These are phyloP conservation scores for Acanthurus lineatus DNA, from an alignment of 2,797 vertebrate species.

Conservation along the genomic window DNA sequence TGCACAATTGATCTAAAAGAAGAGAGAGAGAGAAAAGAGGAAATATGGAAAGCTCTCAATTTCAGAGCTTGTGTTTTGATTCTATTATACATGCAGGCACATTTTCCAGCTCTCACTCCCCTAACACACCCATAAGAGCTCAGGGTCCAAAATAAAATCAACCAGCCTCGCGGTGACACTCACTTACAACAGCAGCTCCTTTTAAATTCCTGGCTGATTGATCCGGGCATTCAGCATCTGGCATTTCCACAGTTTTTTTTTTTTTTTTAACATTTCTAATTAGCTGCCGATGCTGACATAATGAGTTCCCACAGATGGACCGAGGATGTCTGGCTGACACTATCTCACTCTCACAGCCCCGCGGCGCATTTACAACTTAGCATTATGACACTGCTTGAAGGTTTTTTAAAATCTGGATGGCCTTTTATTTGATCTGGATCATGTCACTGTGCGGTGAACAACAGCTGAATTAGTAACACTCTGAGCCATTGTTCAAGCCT, in stretches of 20 bases:
- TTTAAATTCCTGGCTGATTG: constrained; percentile 66
- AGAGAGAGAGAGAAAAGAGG: background rate
- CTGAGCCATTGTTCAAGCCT: background rate
- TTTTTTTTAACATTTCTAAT: constrained; percentile 60
- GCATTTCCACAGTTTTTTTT: constrained; percentile 64
- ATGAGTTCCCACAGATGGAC: constrained; percentile 77
- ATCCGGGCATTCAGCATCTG: constrained; percentile 77
- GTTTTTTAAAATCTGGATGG: constrained; percentile 20
- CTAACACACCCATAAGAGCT: constrained; percentile 12
- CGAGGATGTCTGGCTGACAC: constrained; percentile 59
- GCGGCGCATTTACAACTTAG: constrained; percentile 31
- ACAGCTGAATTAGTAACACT: constrained; percentile 20
- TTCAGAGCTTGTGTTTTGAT: constrained; percentile 40
- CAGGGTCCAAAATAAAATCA: constrained; percentile 29
- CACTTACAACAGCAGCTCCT: constrained; percentile 54
- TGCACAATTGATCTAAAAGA: constrained; percentile 61
- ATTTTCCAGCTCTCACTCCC: constrained; percentile 3
- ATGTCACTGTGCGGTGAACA: constrained; percentile 10
- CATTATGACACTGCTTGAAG: constrained; percentile 38
- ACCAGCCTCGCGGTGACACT: constrained; percentile 27
- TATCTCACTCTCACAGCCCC: constrained; percentile 50
- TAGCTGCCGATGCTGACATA: constrained; percentile 68
- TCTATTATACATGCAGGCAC: constrained; percentile 8
- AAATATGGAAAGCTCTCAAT: constrained; percentile 57
- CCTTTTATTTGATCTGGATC: constrained; percentile 28